Conservation (phyloP, 1,140 invertebrate genomes). For the Apolygus lucorum region DNA sequence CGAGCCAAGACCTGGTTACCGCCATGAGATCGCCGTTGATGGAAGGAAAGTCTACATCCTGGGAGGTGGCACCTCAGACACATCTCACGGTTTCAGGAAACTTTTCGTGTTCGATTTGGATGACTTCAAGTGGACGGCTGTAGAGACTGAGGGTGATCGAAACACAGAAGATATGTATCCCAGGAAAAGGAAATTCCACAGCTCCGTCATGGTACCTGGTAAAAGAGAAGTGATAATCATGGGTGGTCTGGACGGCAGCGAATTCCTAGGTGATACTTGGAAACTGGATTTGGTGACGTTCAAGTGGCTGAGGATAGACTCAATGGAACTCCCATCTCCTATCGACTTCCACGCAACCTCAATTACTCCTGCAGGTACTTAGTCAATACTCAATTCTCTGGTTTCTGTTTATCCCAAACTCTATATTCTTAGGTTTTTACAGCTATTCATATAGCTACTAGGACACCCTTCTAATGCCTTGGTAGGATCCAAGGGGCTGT, state of each 20-base stretch:
- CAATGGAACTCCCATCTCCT: constrained; percentile 53
- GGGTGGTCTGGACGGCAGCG: constrained; percentile 58
- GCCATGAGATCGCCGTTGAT: constrained; percentile 73
- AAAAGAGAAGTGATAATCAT: constrained; percentile 50
- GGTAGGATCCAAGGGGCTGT: too few relatives aligned
- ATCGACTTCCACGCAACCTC: constrained; percentile 78
- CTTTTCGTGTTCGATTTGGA: constrained; percentile 69
- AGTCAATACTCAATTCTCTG: too few relatives aligned
- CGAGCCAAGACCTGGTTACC: constrained; percentile 55
- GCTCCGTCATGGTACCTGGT: constrained; percentile 57
- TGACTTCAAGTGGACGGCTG: constrained; percentile 52
- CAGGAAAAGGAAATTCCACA: constrained; percentile 64
- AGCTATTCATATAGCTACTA: too few relatives aligned
- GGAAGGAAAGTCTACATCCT: constrained; percentile 64
- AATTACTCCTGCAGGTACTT: constrained; percentile 51
- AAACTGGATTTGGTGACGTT: constrained; percentile 57
- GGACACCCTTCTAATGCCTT: too few relatives aligned
- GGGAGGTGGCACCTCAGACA: constrained; percentile 66
- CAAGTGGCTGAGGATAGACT: constrained; percentile 62
- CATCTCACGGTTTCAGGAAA: constrained; percentile 53
- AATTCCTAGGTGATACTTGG: constrained; percentile 70
- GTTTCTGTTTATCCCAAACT: too few relatives aligned
- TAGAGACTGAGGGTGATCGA: constrained; percentile 51
- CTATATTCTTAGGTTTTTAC: too few relatives aligned
- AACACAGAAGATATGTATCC: constrained; percentile 40